Conservation (phyloP, 1,140 invertebrate species). For the Hylaeus anthracinus region DNA sequence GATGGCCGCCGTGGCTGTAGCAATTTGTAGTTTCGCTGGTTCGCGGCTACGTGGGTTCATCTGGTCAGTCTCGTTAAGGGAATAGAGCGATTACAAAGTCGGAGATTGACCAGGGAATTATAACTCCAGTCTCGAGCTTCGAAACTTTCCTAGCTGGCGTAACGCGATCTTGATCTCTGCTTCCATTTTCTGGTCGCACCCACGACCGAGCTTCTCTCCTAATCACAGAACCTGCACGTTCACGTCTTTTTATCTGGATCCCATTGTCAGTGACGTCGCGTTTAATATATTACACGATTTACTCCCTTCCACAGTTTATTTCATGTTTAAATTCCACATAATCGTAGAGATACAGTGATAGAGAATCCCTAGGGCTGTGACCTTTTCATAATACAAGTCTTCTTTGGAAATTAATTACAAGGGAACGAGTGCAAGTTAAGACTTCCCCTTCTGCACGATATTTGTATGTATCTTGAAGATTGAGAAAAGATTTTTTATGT, state of each 20-base stretch:
- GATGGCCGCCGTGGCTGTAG: no score
- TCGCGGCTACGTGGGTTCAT: neutral
- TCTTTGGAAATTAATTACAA: no score
- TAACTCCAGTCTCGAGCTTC: neutral
- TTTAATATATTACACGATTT: no score
- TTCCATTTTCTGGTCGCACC: neutral
- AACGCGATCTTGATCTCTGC: slow-evolving; percentile 8
- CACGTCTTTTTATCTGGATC: neutral
- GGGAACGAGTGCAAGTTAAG: no score
- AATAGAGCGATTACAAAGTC: slow-evolving; percentile 29
- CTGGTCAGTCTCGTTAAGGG: slow-evolving; percentile 12
- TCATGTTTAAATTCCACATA: no score
- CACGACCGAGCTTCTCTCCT: neutral
- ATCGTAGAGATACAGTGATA: no score
- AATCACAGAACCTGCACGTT: neutral
- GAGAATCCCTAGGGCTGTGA: no score
- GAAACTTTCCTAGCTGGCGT: neutral
- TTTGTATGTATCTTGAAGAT: no score
- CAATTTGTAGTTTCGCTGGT: neutral
- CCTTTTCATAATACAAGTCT: no score
- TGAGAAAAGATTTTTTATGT: no score
- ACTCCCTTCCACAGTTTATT: no score
- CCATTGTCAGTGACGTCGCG: neutral
- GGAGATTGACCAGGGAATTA: slow-evolving; percentile 8
- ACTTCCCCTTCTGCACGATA: no score